These are phyloP conservation scores for Mustela nigripes DNA, from an alignment of 2,113 vertebrate species.

Conservation along the genomic window DNA sequence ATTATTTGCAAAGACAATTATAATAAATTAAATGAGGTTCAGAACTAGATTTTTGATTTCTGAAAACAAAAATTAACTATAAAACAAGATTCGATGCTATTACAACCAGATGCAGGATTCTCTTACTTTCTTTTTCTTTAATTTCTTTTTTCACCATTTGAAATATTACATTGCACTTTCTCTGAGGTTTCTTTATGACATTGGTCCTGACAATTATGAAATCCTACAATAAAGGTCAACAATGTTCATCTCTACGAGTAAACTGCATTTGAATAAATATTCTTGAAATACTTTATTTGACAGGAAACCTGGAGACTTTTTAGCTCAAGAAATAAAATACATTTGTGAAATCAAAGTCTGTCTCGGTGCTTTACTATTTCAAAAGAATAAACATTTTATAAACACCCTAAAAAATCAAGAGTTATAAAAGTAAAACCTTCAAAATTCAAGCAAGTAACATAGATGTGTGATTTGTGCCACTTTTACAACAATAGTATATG, in stretches of 20 bases:
- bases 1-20: background rate
- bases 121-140: background rate
- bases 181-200: background rate
- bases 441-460: background rate
- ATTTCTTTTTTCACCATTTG: background rate
- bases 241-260: background rate
- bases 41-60: background rate
- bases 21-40: background rate
- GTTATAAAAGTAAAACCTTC: background rate
- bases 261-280: slow-evolving; percentile 16
- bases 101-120: background rate
- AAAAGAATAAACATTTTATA: background rate
- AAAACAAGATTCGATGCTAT: background rate
- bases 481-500: background rate
- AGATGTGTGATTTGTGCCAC: background rate
- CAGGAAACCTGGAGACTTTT: background rate
- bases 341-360: slow-evolving; percentile 41
- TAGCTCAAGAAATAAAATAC: background rate
- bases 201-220: background rate
- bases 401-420: background rate
- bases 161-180: background rate
- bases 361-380: slow-evolving; percentile 45
- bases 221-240: background rate
- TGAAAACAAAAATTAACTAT: background rate
- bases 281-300: slow-evolving; percentile 11